A percentile compares a stretch with the other conserved stretches of the same genome.
Evolutionary conservation across 1,140 invertebrate species (phyloP).

Genomic region (Leptoteleia sp.): DNA sequence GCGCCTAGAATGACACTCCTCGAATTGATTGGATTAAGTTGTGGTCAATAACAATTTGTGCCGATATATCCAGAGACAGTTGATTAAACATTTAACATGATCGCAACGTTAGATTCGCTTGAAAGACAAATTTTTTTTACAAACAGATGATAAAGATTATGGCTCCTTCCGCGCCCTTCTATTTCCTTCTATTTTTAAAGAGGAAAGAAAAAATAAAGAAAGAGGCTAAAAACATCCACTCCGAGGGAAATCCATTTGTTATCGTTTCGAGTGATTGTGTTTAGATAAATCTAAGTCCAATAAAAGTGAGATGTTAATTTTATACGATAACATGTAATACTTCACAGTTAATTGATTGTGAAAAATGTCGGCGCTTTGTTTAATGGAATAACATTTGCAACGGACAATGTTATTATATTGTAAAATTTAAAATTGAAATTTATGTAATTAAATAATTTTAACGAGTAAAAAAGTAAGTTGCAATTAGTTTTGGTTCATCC

Average conservation of each 20-base stretch:
- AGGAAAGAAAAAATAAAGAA: neutral
- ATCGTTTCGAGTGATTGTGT: neutral
- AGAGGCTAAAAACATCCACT: neutral
- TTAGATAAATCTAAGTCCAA: neutral
- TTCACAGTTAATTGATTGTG: neutral
- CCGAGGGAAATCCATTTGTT: neutral
- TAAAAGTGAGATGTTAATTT: neutral
- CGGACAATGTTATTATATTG: too few species aligned
- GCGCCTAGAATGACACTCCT: conserved; percentile 70
- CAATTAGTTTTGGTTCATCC: too few species aligned
- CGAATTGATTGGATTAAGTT: conserved; percentile 69
- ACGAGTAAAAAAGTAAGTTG: too few species aligned
- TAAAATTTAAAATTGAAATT: too few species aligned
- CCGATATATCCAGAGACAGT: conserved; percentile 31
- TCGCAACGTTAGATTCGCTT: neutral
- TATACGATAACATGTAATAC: neutral
- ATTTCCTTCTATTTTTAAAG: too few species aligned
- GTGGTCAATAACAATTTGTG: conserved; percentile 62
- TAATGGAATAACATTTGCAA: too few species aligned
- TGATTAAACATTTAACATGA: conserved; percentile 65
- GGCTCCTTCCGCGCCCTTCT: too few species aligned
- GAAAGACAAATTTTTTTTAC: too few species aligned
- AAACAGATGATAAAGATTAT: too few species aligned
- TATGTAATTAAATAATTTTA: too few species aligned
- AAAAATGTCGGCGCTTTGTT: neutral